phyloP scores from a whole-genome alignment of 92 coral and sea anemone genomes.

The Palythoa caribaeorum region DNA sequence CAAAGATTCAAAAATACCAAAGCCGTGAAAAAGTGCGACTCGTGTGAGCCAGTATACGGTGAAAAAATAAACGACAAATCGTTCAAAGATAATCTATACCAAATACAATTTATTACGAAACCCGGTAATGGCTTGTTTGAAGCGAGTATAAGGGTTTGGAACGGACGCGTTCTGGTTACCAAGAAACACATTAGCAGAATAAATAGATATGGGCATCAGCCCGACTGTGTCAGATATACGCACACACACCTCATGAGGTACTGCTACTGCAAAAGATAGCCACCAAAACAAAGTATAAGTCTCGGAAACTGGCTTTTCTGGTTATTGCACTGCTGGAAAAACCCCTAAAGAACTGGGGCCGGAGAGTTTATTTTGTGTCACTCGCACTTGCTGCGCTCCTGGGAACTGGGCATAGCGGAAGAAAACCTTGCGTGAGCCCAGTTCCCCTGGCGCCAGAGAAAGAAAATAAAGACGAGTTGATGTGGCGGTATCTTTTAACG shows the following conservation, averaged over 20 bases:
- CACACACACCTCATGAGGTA: slow-evolving; percentile 76
- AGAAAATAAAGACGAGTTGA: too few relatives aligned
- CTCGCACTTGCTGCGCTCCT: background rate
- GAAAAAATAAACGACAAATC: slow-evolving; percentile 66
- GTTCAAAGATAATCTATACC: slow-evolving; percentile 75
- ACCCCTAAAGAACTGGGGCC: background rate
- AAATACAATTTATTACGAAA: slow-evolving; percentile 78
- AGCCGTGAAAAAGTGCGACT: slow-evolving; percentile 67
- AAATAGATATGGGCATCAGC: slow-evolving; percentile 71
- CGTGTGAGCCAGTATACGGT: slow-evolving; percentile 66
- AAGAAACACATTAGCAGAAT: slow-evolving; percentile 71
- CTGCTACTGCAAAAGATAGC: slow-evolving; percentile 67
- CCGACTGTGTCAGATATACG: slow-evolving; percentile 62
- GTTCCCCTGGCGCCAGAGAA: background rate
- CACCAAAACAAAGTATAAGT: background rate
- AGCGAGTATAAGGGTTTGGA: slow-evolving; percentile 73
- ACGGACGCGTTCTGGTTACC: slow-evolving; percentile 53
- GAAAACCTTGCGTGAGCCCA: background rate
- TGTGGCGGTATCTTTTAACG: too few relatives aligned
- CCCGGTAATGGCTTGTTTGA: slow-evolving; percentile 83
- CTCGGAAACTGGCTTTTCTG: background rate
- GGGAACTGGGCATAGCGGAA: background rate
- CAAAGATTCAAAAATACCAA: slow-evolving; percentile 69
- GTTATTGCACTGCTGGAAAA: background rate
- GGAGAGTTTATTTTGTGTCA: background rate